A percentile compares a stretch with the other conserved stretches of the same genome.
Evolutionary conservation across 1,140 invertebrate species (phyloP).

Genomic region (Neodiprion pinetum): DNA sequence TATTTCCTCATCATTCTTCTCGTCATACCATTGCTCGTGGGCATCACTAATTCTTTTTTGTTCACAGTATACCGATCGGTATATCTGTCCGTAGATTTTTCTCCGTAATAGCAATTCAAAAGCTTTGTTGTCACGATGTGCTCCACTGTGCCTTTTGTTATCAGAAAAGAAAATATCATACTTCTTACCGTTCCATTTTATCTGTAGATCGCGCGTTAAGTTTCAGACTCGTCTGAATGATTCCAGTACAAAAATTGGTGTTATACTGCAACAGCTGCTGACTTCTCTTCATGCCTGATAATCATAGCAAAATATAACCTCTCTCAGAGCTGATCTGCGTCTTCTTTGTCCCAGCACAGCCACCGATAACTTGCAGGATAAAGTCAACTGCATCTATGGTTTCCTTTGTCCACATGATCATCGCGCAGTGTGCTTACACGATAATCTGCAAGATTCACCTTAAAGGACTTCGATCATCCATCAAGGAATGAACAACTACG

Average conservation of each 20-base stretch:
- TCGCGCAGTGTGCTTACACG: constrained; percentile 82
- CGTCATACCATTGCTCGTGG: constrained; percentile 84
- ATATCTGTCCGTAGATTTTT: constrained; percentile 84
- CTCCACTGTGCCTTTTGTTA: too few species aligned
- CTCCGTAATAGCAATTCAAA: constrained; percentile 83
- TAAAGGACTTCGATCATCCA: constrained; percentile 73
- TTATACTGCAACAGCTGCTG: constrained; percentile 84
- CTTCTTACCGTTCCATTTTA: constrained; percentile 62
- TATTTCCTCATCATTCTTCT: constrained; percentile 85
- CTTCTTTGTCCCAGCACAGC: constrained; percentile 76
- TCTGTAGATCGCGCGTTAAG: constrained; percentile 83
- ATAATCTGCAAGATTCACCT: constrained; percentile 82
- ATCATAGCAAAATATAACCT: constrained; percentile 89
- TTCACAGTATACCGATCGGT: constrained; percentile 86
- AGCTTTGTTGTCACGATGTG: neutral
- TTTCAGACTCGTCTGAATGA: constrained; percentile 73
- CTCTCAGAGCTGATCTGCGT: constrained; percentile 71
- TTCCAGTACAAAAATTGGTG: constrained; percentile 84
- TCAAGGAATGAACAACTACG: constrained; percentile 80
- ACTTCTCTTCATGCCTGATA: constrained; percentile 87
- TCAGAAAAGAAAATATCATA: too few species aligned
- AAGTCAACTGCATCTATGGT: constrained; percentile 82
- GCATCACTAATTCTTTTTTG: constrained; percentile 70
- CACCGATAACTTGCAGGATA: constrained; percentile 77
- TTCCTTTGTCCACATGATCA: constrained; percentile 81